Conservation (phyloP, 1,140 invertebrate species). For the Bemisia tabaci region DNA sequence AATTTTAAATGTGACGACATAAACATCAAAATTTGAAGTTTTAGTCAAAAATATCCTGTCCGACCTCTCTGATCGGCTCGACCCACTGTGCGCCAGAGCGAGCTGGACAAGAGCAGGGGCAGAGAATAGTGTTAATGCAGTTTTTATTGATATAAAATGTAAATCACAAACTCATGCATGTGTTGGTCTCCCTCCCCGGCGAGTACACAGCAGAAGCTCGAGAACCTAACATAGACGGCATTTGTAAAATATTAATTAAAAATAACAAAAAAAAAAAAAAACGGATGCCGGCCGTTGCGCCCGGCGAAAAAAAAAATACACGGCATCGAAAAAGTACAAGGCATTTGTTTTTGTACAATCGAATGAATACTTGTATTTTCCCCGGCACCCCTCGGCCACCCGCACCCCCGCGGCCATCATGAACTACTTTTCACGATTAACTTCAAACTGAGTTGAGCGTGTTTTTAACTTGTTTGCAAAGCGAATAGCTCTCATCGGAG, state of each 20-base stretch:
- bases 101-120: not conserved
- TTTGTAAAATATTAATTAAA: constrained; percentile 1
- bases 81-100: too few relatives aligned
- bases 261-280: not conserved
- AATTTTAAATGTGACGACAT: too few relatives aligned
- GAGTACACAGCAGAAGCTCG: not conserved
- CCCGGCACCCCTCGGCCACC: not conserved
- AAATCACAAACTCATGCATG: not conserved
- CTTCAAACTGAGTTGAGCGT: not conserved
- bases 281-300: not conserved
- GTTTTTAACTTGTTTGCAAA: not conserved
- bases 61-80: too few relatives aligned
- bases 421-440: not conserved
- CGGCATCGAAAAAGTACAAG: not conserved
- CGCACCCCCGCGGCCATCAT: not conserved
- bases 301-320: not conserved
- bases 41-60: too few relatives aligned
- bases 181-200: not conserved
- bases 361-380: not conserved
- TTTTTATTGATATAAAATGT: not conserved
- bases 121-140: not conserved
- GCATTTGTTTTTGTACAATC: not conserved
- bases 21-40: too few relatives aligned
- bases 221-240: not conserved
- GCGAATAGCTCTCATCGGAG: not conserved